Conservation (phyloP, 64 coral and sea anemone species). For the Stichodactyla mertensii region DNA sequence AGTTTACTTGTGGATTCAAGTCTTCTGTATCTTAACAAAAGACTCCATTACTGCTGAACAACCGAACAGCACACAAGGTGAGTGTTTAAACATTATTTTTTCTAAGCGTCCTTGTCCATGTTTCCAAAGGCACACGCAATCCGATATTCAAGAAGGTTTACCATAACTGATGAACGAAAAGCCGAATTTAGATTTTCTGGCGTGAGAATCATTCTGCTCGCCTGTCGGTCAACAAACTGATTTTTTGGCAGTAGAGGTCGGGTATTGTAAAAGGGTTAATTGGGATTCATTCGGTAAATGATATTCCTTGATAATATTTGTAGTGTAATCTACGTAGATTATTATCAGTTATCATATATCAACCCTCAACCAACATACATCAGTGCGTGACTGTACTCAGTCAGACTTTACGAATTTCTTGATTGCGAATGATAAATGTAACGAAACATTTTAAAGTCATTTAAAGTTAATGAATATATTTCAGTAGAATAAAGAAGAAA, state of each 20-base stretch:
- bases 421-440: no score
- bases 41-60: not conserved
- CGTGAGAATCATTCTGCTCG: not conserved
- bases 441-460: no score
- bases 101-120: not conserved
- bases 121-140: not conserved
- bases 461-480: no score
- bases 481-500: no score
- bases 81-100: not conserved
- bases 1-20: not conserved
- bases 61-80: not conserved
- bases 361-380: not conserved
- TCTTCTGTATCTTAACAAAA: no score
- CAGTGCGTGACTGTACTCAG: no score
- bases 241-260: not conserved
- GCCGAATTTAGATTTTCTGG: not conserved
- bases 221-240: not conserved
- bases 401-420: no score
- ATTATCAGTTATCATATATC: not conserved
- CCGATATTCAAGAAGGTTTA: not conserved
- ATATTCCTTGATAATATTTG: not conserved
- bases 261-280: not conserved
- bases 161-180: no score
- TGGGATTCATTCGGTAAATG: not conserved
- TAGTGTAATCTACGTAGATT: not conserved